Conservation (phyloP, 1,140 invertebrate genomes). For the Meteorus sp. region DNA sequence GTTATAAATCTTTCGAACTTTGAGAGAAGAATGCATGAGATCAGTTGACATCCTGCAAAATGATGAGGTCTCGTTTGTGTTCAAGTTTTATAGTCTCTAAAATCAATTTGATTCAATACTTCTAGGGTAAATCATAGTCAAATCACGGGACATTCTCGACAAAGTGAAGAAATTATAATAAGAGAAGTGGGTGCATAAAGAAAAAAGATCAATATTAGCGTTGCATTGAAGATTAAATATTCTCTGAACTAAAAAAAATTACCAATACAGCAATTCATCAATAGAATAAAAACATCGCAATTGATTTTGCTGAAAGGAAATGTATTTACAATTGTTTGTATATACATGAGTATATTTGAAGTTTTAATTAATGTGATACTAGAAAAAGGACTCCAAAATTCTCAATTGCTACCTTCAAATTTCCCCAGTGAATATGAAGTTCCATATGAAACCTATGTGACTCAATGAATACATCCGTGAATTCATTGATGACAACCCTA, state of each 20-base stretch:
- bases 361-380: constrained; percentile 29
- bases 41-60: background rate
- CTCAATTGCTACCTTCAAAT: background rate
- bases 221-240: too few relatives aligned
- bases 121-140: too few relatives aligned
- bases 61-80: background rate
- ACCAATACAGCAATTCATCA: background rate
- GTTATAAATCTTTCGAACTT: constrained; percentile 42
- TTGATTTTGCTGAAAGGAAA: background rate
- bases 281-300: background rate
- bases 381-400: constrained; percentile 11
- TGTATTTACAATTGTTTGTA: background rate
- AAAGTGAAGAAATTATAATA: too few relatives aligned
- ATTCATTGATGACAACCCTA: constrained; percentile 15
- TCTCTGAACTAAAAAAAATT: constrained; percentile 1
- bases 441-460: too few relatives aligned
- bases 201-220: too few relatives aligned
- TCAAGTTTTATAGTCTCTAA: background rate
- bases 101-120: too few relatives aligned
- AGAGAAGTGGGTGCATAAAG: too few relatives aligned
- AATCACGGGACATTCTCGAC: too few relatives aligned
- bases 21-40: constrained; percentile 14
- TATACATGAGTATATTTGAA: constrained; percentile 21
- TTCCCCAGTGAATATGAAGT: background rate
- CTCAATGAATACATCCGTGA: background rate